A percentile compares a stretch with the other conserved stretches of the same genome.
phyloP scores from a whole-genome alignment of 2,113 vertebrate genomes.

The Tyrannus savana region DNA sequence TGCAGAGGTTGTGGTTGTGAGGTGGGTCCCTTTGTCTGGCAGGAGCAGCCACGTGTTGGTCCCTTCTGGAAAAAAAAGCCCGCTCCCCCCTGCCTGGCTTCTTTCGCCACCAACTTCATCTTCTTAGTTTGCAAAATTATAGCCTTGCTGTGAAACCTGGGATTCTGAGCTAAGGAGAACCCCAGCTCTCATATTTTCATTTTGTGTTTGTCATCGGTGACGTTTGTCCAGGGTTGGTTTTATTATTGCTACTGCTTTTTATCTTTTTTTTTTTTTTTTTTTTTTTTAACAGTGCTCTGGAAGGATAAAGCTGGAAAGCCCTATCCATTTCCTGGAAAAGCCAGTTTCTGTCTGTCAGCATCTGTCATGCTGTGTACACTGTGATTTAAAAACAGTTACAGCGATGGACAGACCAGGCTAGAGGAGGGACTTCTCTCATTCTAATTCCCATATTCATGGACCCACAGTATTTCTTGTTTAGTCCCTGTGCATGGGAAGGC shows the following conservation, averaged over 20 bases:
- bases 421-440: background rate
- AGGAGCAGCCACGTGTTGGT: background rate
- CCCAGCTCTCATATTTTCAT: background rate
- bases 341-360: background rate
- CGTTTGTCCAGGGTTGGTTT: background rate
- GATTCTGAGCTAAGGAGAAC: background rate
- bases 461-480: background rate
- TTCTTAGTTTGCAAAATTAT: constrained; percentile 23
- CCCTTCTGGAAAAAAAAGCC: background rate
- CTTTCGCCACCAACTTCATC: background rate
- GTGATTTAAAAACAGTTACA: background rate
- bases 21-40: background rate
- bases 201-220: background rate
- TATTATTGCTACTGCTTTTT: background rate
- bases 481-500: background rate
- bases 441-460: background rate
- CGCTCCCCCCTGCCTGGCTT: background rate
- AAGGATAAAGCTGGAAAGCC: background rate
- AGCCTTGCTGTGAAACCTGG: background rate
- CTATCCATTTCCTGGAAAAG: background rate
- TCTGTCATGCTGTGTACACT: background rate
- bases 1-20: background rate
- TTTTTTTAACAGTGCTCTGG: background rate
- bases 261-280: background rate
- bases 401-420: background rate